Conservation (phyloP, 2,888 invertebrate species). For the Harpalus rufipes region DNA sequence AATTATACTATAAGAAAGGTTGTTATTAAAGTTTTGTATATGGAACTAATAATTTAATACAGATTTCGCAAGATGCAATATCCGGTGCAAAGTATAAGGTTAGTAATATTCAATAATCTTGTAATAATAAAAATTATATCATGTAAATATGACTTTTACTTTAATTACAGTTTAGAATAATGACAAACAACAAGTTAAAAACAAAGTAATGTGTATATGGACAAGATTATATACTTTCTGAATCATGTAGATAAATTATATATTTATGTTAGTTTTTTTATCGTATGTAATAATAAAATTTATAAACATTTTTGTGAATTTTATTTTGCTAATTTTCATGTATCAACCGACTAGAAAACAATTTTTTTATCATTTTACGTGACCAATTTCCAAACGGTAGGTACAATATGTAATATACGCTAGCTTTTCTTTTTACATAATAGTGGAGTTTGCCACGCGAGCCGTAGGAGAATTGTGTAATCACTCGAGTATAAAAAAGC, state of each 20-base stretch:
- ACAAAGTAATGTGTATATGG: background rate
- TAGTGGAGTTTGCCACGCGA: too few species aligned
- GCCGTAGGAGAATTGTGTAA: too few species aligned
- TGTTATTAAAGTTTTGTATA: constrained; percentile 27
- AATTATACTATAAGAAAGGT: constrained; percentile 3
- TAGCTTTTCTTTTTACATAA: too few species aligned
- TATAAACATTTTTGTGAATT: background rate
- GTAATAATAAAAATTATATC: background rate
- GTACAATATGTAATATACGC: too few species aligned
- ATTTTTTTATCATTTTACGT: too few species aligned
- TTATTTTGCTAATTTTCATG: background rate
- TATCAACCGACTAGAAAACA: too few species aligned
- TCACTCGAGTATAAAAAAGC: too few species aligned
- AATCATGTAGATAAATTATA: background rate
- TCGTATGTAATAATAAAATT: background rate
- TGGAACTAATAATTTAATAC: constrained; percentile 39
- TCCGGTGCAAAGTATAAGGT: constrained; percentile 29
- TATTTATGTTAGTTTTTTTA: background rate
- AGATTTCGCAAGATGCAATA: constrained; percentile 43
- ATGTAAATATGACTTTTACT: constrained; percentile 6
- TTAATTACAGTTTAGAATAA: background rate
- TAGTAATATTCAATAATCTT: background rate
- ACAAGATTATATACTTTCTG: background rate
- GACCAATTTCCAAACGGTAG: too few species aligned
- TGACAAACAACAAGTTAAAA: background rate